Evolutionary conservation across 1,140 invertebrate genomes (phyloP).

Genomic region (Brachionus calyciflorus): DNA sequence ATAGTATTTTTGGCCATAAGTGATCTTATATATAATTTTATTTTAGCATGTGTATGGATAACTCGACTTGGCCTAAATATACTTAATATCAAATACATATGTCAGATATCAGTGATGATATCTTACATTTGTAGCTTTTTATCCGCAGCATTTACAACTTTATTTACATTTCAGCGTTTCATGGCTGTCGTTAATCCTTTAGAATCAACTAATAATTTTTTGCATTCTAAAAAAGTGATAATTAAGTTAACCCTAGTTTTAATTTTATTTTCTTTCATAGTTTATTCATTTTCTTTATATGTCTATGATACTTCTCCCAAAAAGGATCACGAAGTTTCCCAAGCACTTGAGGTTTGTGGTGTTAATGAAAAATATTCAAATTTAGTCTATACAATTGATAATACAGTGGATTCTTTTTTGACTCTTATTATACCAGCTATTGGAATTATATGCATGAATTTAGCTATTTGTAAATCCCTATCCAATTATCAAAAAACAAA

Average conservation of each 20-base stretch:
- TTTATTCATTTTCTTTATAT: constrained; percentile 25
- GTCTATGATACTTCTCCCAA: constrained; percentile 33
- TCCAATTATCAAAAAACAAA: constrained; percentile 27
- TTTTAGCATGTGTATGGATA: constrained; percentile 37
- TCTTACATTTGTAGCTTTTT: constrained; percentile 41
- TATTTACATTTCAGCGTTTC: constrained; percentile 46
- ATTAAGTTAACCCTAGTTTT: background rate
- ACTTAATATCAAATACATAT: constrained; percentile 19
- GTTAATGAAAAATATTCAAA: constrained; percentile 29
- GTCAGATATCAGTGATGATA: constrained; percentile 15
- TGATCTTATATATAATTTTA: constrained; percentile 39
- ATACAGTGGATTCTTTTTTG: constrained; percentile 42
- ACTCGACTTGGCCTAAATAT: constrained; percentile 35
- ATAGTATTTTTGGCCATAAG: constrained; percentile 25
- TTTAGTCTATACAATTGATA: constrained; percentile 42
- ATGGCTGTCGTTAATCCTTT: constrained; percentile 28
- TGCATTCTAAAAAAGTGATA: constrained; percentile 14
- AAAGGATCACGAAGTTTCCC: constrained; percentile 5
- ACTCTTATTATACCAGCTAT: constrained; percentile 31
- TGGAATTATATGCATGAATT: constrained; percentile 24
- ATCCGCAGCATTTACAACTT: constrained; percentile 41
- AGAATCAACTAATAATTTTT: background rate
- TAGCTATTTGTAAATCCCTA: constrained; percentile 15
- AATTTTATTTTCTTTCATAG: background rate
- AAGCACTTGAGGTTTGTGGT: background rate